Evolutionary conservation across 1,140 invertebrate species (phyloP), one percentile per base, ranked within the genome.

Genomic region (Formica exsecta): DNA sequence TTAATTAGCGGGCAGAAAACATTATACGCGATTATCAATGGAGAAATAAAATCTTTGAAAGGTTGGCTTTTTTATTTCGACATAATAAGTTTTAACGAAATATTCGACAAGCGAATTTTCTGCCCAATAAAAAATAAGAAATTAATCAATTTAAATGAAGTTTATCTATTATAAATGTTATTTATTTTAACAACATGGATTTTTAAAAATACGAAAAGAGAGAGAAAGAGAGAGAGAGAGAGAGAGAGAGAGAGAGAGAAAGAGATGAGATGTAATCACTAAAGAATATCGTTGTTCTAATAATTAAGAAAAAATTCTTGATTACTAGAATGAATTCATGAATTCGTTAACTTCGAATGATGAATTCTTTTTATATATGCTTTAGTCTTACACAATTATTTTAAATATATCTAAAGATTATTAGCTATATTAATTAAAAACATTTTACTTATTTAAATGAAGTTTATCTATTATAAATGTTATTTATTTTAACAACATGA

Each of bases 121-220:
- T 9, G 29, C 3, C 4, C 19, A 62, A 62, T 9, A 48, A 44
- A 29, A 51, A 62, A 29, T 64, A 3, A 41, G 0, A 62, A 44
- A 38, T 38, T 57, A 62, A 51, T 32, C 6, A 41, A 48, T 64
- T 36, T 44, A 51, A 36, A 38, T 66, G 3, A 2, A 44, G n/a
- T 76, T 44, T 61, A 41, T 22, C 4, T 29, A 32, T 44, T 51
- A 51, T 8, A 51, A 25, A 48, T 44, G 25, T 76, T 44, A 36
- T 19, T 64, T 76, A 65, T 6, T 44, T 4, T 76, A 76, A 9
- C 13, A 77, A 48, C 32, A 36, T 65, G 25, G 3, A 36, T 77
- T 77, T 77, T 77, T 77, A 0, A 8, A 36, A 57, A 38, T 16
- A 74, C n/a, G 38, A 36, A 38, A 29, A 74, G 41, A 44, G 41